These are phyloP conservation scores for Cyclargus thomasi DNA, from an alignment of 1,140 invertebrate genomes.

Conservation along the genomic window DNA sequence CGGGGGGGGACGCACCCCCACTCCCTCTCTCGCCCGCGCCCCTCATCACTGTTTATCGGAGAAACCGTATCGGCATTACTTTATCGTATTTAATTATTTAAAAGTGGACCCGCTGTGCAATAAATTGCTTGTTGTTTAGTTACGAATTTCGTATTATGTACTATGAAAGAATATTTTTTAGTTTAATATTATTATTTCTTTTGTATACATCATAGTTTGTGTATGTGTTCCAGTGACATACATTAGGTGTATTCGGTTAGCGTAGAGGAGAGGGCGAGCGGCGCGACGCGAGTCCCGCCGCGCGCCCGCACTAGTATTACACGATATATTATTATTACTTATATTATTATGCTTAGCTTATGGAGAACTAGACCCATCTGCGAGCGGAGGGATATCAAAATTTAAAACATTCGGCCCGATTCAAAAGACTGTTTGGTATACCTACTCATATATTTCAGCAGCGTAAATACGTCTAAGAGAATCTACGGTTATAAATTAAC, in stretches of 20 bases:
- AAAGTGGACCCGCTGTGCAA: constrained; percentile 68
- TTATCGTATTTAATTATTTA: constrained; percentile 56
- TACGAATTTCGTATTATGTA: constrained; percentile 52
- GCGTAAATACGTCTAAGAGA: constrained; percentile 51
- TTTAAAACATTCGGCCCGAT: constrained; percentile 71
- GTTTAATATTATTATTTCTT: constrained; percentile 47
- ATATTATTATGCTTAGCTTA: constrained; percentile 41
- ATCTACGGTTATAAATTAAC: constrained; percentile 52
- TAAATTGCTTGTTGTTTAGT: constrained; percentile 70
- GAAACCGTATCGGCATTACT: constrained; percentile 45
- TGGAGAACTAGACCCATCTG: constrained; percentile 58
- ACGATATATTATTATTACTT: constrained; percentile 12
- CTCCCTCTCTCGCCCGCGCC: not conserved
- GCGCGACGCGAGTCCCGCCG: constrained; percentile 20
- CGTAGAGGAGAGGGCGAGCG: constrained; percentile 25
- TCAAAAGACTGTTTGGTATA: constrained; percentile 75
- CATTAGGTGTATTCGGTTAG: constrained; percentile 39
- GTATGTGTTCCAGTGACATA: constrained; percentile 50
- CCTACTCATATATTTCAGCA: constrained; percentile 64
- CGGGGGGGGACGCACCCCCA: not conserved
- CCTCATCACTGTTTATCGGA: constrained; percentile 29
- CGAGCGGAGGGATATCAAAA: constrained; percentile 68
- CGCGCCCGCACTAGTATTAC: constrained; percentile 19
- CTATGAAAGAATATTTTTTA: constrained; percentile 53
- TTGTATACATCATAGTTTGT: constrained; percentile 49